phyloP scores from a whole-genome alignment of 2,797 vertebrate genomes.

The Naso thynnoides region DNA sequence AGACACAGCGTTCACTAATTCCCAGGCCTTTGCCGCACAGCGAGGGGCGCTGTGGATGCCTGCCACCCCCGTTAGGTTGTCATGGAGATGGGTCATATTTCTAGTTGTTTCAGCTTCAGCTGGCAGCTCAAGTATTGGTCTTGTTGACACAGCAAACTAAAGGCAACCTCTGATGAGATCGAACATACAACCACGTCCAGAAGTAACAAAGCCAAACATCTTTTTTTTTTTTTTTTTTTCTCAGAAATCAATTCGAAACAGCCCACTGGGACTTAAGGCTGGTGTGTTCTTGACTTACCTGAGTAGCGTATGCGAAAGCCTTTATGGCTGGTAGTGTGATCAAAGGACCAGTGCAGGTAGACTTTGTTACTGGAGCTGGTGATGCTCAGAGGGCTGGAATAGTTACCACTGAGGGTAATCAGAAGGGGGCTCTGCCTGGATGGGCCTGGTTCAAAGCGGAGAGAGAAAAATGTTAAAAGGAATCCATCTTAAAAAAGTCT shows the following conservation, averaged over 20 bases:
- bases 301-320: constrained; percentile 97
- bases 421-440: constrained; percentile 94
- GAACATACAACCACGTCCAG: constrained; percentile 10
- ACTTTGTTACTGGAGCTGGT: constrained; percentile 93
- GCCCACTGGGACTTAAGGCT: not conserved
- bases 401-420: constrained; percentile 96
- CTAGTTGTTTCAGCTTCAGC: constrained; percentile 43
- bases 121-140: constrained; percentile 44
- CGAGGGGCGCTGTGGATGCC: constrained; percentile 51
- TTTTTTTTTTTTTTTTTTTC: not conserved
- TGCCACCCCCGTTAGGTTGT: constrained; percentile 60
- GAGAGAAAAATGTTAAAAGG: not conserved
- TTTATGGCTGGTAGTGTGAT: constrained; percentile 95
- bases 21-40: constrained; percentile 37
- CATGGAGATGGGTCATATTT: constrained; percentile 71
- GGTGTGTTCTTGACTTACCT: constrained; percentile 79
- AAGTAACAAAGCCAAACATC: constrained; percentile 24
- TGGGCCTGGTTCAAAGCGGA: constrained; percentile 84
- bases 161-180: constrained; percentile 24
- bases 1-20: constrained; percentile 50
- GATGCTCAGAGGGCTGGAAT: constrained; percentile 92
- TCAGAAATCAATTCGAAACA: not conserved
- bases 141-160: constrained; percentile 41
- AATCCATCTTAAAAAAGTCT: not conserved
- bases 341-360: constrained; percentile 97